These are phyloP conservation scores for Graptemys geographica DNA, from an alignment of 2,797 vertebrate genomes.

Conservation along the genomic window DNA sequence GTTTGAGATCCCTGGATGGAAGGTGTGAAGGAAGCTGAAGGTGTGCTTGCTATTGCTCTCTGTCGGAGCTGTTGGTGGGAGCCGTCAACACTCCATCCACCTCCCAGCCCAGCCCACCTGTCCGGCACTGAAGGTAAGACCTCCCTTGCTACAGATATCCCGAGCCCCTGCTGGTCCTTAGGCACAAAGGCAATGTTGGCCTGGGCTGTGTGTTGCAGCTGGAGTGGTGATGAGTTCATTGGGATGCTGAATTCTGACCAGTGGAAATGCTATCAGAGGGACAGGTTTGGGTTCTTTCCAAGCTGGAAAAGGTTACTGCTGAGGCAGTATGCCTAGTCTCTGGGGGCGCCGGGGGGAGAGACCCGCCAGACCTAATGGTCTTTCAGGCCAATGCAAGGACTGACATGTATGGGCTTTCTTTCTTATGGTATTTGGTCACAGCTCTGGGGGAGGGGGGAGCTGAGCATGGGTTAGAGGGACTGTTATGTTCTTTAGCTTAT, in stretches of 20 bases:
- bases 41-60: not conserved
- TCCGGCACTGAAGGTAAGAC: not conserved
- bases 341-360: rapidly evolving
- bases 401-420: not conserved
- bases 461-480: not conserved
- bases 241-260: not conserved
- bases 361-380: not conserved
- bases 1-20: too few species aligned
- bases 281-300: not conserved
- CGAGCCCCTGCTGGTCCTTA: not conserved
- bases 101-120: not conserved
- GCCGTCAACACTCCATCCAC: not conserved
- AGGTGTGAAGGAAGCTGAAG: not conserved
- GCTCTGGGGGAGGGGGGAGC: not conserved
- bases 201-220: not conserved
- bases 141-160: not conserved
- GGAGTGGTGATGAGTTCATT: not conserved
- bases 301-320: not conserved
- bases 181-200: not conserved
- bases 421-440: not conserved
- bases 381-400: not conserved
- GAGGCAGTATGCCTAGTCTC: not conserved
- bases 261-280: not conserved
- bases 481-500: not conserved
- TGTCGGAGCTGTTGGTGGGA: not conserved